Conservation (phyloP, 2,113 vertebrate species). For the Hydrochoerus hydrochaeris region DNA sequence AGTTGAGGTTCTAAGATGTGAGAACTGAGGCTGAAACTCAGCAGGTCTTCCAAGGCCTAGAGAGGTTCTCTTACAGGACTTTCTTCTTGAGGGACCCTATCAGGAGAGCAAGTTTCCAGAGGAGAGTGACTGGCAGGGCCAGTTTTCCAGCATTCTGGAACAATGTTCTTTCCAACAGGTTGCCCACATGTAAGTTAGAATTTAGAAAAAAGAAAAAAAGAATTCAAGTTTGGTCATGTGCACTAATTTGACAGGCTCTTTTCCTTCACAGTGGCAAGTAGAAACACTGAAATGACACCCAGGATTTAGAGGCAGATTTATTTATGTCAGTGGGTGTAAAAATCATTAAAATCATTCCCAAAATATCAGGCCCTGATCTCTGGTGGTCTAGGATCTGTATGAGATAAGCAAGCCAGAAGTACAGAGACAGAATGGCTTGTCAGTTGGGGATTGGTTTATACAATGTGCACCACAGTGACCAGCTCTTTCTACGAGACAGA, state of each 20-base stretch:
- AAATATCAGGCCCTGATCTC: not conserved
- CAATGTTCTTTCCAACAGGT: not conserved
- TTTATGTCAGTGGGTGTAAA: not conserved
- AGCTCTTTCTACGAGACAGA: not conserved
- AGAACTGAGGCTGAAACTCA: not conserved
- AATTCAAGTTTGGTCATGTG: not conserved
- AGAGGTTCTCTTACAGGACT: not conserved
- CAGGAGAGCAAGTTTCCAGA: not conserved
- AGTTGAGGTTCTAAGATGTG: not conserved
- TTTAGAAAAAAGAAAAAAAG: conserved; percentile 6
- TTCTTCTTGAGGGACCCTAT: not conserved
- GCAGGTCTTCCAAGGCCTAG: not conserved
- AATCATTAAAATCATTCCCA: not conserved
- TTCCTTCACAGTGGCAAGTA: not conserved
- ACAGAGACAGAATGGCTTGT: not conserved
- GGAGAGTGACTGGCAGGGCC: not conserved
- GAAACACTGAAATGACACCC: not conserved
- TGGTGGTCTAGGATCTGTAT: not conserved
- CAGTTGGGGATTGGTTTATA: not conserved
- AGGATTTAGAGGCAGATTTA: not conserved
- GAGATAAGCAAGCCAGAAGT: not conserved
- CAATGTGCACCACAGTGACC: not conserved
- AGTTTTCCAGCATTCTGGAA: not conserved
- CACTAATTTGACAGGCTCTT: not conserved
- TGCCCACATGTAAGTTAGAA: not conserved